Conservation (phyloP, 1,140 invertebrate species). For the Drepana arcuata region DNA sequence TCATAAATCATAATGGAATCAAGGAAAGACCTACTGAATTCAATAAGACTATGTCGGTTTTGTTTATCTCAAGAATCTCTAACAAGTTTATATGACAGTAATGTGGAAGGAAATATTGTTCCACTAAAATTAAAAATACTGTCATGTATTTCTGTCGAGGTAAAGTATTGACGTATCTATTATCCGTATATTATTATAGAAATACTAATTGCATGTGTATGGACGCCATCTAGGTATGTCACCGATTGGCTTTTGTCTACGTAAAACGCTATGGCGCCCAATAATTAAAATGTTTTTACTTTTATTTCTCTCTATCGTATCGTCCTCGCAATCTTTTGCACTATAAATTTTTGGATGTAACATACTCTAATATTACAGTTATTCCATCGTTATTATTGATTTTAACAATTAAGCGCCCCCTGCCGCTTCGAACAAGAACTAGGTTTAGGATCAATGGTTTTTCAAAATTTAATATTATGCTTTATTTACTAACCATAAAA, state of each 20-base stretch:
- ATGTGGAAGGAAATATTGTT: slow-evolving; percentile 68
- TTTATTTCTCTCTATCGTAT: too few relatives aligned
- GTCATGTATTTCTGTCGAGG: slow-evolving; percentile 83
- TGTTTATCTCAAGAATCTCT: slow-evolving; percentile 77
- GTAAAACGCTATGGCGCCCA: slow-evolving; percentile 32
- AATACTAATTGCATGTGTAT: slow-evolving; percentile 6
- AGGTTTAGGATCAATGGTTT: too few relatives aligned
- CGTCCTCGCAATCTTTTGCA: too few relatives aligned
- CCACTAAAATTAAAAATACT: slow-evolving; percentile 81
- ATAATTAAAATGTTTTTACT: too few relatives aligned
- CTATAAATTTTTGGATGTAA: too few relatives aligned
- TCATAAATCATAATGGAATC: slow-evolving; percentile 71
- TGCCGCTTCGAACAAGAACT: too few relatives aligned
- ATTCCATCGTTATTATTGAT: too few relatives aligned
- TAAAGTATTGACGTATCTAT: slow-evolving; percentile 45
- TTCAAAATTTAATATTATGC: too few relatives aligned
- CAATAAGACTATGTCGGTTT: slow-evolving; percentile 80
- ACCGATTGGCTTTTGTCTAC: slow-evolving; percentile 18
- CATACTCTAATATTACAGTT: too few relatives aligned
- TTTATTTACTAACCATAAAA: too few relatives aligned
- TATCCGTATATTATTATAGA: slow-evolving; percentile 1
- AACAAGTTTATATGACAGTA: slow-evolving; percentile 77
- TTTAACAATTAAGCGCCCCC: slow-evolving; percentile 41
- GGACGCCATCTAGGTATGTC: slow-evolving; percentile 34
- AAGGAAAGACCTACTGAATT: slow-evolving; percentile 72